Base-by-base conservation (phyloP, 2,797 vertebrate genomes). In the Lutjanus campechanus region DNA sequence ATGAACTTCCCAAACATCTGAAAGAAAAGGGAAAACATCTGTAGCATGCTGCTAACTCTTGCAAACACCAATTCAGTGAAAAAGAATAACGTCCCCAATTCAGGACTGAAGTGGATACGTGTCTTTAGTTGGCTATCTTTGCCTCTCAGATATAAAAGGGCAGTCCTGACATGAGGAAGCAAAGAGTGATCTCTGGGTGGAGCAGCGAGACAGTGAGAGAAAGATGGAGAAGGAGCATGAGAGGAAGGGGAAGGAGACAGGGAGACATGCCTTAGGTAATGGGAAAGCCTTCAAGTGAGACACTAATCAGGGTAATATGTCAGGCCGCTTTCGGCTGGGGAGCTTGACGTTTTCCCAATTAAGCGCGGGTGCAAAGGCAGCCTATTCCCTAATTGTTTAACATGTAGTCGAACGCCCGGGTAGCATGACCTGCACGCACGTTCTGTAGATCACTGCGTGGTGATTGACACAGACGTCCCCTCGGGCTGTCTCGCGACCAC, bases 261-360 rank as follows among this genome's bases (percentile, higher is more conserved):
- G 69, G 63, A 87, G 83, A 83, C 82, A 70, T 62, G 82, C 65
- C 76, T 77, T 70, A 82, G 86, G 84, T 91, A 92, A 92, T 91
- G 85, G 85, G 85, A 91, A 91, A 84, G 75, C 83, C 82, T 88
- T 93, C 61, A 85, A 83, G 83, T 72, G 87, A 93, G 91, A 92
- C 91, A 83, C 86, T 91, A 88, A 92, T 94, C 89, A 84, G 87
- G 85, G 65, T 88, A 88, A 91, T 86, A 90, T 90, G 90, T 94
- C 92, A 93, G 85, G 55, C 77, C 59, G 76, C 71, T 87, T 80
- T 89, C 79, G 86, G 87, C 76, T 8, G 66, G 51, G 66, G 70
- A 77, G 75, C 89, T 82, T 91, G 88, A 91, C 78, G 72, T 88
- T 91, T 91, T 90, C 86, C 86, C 83, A 94, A 94, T 94, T 93